These are phyloP conservation scores for Chiloscyllium punctatum DNA, from an alignment of 2,797 vertebrate species.

Conservation along the genomic window DNA sequence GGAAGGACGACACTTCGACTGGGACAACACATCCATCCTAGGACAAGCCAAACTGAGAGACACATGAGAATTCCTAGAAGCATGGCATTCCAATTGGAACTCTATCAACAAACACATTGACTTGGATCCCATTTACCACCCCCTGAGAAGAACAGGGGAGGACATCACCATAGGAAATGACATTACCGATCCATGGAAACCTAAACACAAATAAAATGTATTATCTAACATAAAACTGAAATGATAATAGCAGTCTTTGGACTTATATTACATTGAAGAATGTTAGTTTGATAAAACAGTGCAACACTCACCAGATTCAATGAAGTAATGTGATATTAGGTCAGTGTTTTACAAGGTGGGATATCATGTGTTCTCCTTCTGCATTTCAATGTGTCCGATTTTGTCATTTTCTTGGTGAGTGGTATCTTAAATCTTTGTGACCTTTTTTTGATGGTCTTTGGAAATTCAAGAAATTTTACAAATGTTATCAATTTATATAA, in stretches of 20 bases:
- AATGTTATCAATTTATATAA: neutral
- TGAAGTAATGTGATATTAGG: neutral
- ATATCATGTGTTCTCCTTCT: neutral
- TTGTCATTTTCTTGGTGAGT: neutral
- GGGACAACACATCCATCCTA: no score
- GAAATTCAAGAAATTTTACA: neutral
- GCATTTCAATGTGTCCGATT: neutral
- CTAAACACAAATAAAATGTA: neutral
- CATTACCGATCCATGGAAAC: no score
- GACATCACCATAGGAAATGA: no score
- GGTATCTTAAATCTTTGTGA: neutral
- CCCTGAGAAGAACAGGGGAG: no score
- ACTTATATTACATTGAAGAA: neutral
- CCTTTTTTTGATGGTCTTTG: neutral
- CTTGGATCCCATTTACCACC: no score
- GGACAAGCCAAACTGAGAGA: no score
- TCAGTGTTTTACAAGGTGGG: neutral
- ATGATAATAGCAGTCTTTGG: neutral
- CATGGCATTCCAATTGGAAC: no score
- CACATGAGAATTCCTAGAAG: no score
- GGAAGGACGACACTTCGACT: no score
- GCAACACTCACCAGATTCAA: conserved; percentile 8
- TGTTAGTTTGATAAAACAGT: neutral
- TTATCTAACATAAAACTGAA: neutral
- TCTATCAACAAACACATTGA: no score